phyloP scores from a whole-genome alignment of 2,888 invertebrate genomes.

The Psylliodes chrysocephalus region DNA sequence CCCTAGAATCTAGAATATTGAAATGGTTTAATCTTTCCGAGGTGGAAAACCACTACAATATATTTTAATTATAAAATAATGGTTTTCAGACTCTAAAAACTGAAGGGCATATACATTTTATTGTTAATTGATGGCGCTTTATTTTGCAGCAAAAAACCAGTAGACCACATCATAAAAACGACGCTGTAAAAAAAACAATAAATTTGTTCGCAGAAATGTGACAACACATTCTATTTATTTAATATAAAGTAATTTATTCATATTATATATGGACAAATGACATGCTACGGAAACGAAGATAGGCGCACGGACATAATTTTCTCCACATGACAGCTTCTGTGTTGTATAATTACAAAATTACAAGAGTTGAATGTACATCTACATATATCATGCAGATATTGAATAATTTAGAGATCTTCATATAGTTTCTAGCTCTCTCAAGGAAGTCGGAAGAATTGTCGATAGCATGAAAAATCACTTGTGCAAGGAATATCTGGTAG shows the following conservation, averaged over 20 bases:
- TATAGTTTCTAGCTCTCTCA: background rate
- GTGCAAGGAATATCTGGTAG: background rate
- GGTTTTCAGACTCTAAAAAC: no score
- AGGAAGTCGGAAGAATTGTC: background rate
- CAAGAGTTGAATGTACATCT: constrained; percentile 4
- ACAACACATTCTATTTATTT: background rate
- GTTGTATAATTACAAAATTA: constrained; percentile 1
- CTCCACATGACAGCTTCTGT: background rate
- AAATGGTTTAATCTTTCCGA: no score
- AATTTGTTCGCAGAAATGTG: background rate
- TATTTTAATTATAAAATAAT: no score
- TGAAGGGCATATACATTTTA: no score
- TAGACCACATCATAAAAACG: no score
- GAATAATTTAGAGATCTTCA: background rate
- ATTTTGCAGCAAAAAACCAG: no score
- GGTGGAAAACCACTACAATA: no score
- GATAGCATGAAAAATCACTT: background rate
- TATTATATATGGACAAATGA: background rate
- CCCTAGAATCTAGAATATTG: no score
- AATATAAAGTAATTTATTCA: constrained; percentile 4
- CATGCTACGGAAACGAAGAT: constrained; percentile 5
- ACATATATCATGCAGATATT: background rate
- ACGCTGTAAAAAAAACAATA: no score
- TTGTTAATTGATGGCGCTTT: no score
- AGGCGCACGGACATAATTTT: background rate